Conservation (phyloP, 2,888 invertebrate genomes). For the Amiota mariae region DNA sequence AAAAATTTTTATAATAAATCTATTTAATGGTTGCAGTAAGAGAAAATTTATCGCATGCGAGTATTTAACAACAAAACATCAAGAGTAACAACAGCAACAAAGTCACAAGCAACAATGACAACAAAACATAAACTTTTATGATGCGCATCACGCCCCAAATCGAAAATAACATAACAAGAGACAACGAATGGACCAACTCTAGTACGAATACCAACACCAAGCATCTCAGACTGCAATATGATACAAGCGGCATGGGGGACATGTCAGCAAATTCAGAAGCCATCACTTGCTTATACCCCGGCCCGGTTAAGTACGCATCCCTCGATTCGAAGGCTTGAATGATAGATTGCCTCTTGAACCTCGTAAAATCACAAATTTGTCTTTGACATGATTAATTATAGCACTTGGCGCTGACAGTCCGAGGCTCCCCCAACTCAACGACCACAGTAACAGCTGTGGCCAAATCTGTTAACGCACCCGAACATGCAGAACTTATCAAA, state of each 20-base stretch:
- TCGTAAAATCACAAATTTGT: constrained; percentile 62
- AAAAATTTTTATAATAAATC: constrained; percentile 69
- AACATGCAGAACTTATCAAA: too few relatives aligned
- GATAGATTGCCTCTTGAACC: constrained; percentile 11
- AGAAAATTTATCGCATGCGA: constrained; percentile 48
- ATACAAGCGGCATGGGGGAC: constrained; percentile 1
- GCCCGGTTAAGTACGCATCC: not conserved
- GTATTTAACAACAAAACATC: constrained; percentile 7
- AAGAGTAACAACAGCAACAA: constrained; percentile 1
- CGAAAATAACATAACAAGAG: not conserved
- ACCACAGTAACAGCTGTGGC: too few relatives aligned
- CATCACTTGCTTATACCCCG: not conserved
- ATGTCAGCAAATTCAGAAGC: not conserved
- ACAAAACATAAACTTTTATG: constrained; percentile 47
- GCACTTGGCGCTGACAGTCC: constrained; percentile 41
- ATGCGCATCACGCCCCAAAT: constrained; percentile 40
- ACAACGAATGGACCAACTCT: not conserved
- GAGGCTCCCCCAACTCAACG: not conserved
- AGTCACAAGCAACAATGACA: constrained; percentile 1
- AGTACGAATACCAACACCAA: constrained; percentile 2
- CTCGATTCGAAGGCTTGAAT: not conserved
- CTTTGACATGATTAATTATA: constrained; percentile 66
- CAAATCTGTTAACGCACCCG: not conserved
- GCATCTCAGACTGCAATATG: not conserved
- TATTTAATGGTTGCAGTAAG: constrained; percentile 59